Base-by-base conservation (phyloP, 2,888 invertebrate genomes). In the Escarpia spicata region DNA sequence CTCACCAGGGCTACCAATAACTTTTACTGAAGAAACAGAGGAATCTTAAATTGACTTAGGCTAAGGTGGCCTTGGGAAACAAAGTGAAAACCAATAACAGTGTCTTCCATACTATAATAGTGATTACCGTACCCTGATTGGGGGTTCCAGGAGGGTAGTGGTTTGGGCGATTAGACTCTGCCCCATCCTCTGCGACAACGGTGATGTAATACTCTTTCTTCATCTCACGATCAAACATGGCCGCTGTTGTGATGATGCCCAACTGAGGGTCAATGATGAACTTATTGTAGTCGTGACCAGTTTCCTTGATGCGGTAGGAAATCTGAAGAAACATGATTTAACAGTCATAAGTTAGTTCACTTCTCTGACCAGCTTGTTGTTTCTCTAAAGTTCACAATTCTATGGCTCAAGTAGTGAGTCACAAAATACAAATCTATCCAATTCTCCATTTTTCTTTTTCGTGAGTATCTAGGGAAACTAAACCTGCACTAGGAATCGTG, bases 151-250 rank as follows among this genome's bases (percentile, higher is more conserved):
- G 92, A 96, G 98, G 98, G 96, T 98, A 98, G 96, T 95, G 96
- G 93, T 99, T 99, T 91, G 99, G 99, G 94, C 99, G 97, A 93
- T 96, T 99, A 26, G 99, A 99, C n/a, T 98, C 98, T 93, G 98
- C 98, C 92, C 99, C 99, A 96, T 99, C 99, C 93, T 99, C 97
- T 0, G 99, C 99, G 96, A 99, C 98, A 95, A 99, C 99, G 96
- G 99, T 99, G 96, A 99, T 97, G 89, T 99, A 99, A 97, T 99
- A 99, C 93, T 99, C 99, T 96, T 99, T 99, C 97, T 99, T 99
- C 93, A 97, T 97, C 97, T 99, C 99, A 94, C 99, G 98, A 97
- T 99, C 99, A 97, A 99, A 99, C 95, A 98, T 98, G 95, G 98
- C 97, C 97, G 98, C 98, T 90, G 99, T 99, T 97, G 98, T 99